Base-by-base conservation (phyloP, 2,888 invertebrate species). In the Elgonia sp. region DNA sequence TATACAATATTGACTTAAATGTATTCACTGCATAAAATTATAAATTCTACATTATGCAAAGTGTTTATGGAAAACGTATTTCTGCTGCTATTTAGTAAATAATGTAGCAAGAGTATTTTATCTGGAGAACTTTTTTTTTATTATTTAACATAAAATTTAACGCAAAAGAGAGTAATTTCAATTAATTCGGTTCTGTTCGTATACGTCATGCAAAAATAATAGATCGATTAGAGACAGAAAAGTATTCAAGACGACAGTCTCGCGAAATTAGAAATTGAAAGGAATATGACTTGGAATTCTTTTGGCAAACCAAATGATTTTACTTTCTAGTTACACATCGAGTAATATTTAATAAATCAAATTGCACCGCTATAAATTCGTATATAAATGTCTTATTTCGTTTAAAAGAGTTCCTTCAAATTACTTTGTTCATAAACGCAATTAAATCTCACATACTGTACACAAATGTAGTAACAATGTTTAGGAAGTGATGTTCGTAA, bases 251-350 rank as follows among this genome's bases (percentile, higher is more conserved):
- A 72, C 42, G 69, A 75, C 80, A 60, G 79, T 53, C 46, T 70
- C 77, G 83, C 79, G 69, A 80, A 73, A 87, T 83, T 79, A 83
- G 83, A 87, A 83, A 87, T 80, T 79, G 83, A 87, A 83, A 81
- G 87, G 62, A 87, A 87, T 29, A 29, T 87, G 83, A 86, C 86
- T 86, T 57, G 69, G 67, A 77, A 83, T 87, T 87, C 79, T 83
- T 83, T 87, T 73, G 79, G 77, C 83, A 83, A 82, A 87, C 77
- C 20, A 73, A 73, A 21, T 53, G 63, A 80, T 69, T 62, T 50
- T 16, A 87, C 87, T 87, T 87, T 87, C 87, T 83, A 82, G 37
- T 60, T 46, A 77, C 63, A 72, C 21, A 50, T 77, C 39, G 39
- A 65, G 50, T 55, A 29, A 86, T 79, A 79, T 70, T 67, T 73